Evolutionary conservation across 1,140 invertebrate species (phyloP), one percentile per base, ranked within the genome.

Genomic region (Chlorops oryzae): DNA sequence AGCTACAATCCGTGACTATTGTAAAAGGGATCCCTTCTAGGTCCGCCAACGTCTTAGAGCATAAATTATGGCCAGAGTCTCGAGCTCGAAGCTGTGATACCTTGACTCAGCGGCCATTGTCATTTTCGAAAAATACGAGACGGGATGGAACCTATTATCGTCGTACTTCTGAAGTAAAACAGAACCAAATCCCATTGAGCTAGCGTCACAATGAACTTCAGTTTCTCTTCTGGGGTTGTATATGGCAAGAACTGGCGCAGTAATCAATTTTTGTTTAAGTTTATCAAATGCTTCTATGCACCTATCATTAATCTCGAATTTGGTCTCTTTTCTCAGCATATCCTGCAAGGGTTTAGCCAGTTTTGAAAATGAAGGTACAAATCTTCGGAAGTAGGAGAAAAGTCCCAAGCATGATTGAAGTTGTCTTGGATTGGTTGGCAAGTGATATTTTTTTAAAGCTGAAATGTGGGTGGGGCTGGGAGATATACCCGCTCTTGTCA

Each of bases 41-140:
- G 63, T 55, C 49, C 70, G 28, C 53, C 78, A 79, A 39, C 77
- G 73, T 44, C 74, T 64, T 2, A 80, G 56, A 1, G 73, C 73
- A 57, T 63, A 63, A 5, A 77, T 61, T 4, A 80, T 72, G 0
- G 77, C 76, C 18, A 80, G 53, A 22, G 68, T 69, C 62, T 80
- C 77, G 40, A 75, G 54, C 56, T 79, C 72, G 42, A 75, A 75
- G 43, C 63, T 72, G 5, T 51, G 56, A 45, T 75, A 78, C 24
- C 71, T 72, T 17, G 35, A 58, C 60, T 80, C 76, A 17, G 58
- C 47, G 2, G 54, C 53, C n/a, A 56, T 59, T 9, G 77, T 65
- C 17, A 59, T 52, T 32, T 72, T 60, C 43, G 72, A 73, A 49
- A 72, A 73, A 58, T 75, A 78, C n/a, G 37, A 28, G 32, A 53